Base-by-base conservation (phyloP, 2,888 invertebrate species). In the Notodonta ziczac region DNA sequence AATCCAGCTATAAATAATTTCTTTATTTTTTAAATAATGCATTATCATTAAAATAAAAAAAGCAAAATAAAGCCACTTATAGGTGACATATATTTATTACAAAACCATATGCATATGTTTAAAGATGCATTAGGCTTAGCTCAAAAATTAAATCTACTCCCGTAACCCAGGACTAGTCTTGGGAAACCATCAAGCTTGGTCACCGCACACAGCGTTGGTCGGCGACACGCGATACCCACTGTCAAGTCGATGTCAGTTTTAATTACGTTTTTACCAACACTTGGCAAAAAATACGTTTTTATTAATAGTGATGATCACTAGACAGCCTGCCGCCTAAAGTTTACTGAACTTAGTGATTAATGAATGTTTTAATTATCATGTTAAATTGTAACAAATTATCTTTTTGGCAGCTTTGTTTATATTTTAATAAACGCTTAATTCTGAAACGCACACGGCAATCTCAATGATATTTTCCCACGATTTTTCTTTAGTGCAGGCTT, bases 281-380 rank as follows among this genome's bases (percentile, higher is more conserved):
- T 72, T 81, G 77, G 79, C 77, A 80, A 79, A 78, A 76, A 72
- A 8, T 44, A 35, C 55, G 40, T 46, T 68, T n/a, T 71, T 79
- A 81, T 76, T 77, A 75, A 67, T 77, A 77, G 73, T 62, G 44
- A 61, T 73, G 69, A 67, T 60, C 65, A 44, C 67, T 69, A 82
- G 82, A 82, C 82, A 54, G 63, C 66, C 59, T 70, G 81, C 67
- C 81, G 81, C 78, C 76, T 24, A 58, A 58, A 66, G 77, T 68
- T 70, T 65, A 73, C 40, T 68, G 72, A 77, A 70, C 70, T 60
- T 66, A 63, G 61, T 61, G 65, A 71, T 73, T 67, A 64, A 69
- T 70, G 66, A 66, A 60, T 13, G 13, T 67, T 69, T 67, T 35
- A 53, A 42, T 42, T 10, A 42, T 10, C 42, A 42, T 42, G 9